Base-by-base conservation (phyloP, 2,797 vertebrate species). In the Manis crassicaudata region DNA sequence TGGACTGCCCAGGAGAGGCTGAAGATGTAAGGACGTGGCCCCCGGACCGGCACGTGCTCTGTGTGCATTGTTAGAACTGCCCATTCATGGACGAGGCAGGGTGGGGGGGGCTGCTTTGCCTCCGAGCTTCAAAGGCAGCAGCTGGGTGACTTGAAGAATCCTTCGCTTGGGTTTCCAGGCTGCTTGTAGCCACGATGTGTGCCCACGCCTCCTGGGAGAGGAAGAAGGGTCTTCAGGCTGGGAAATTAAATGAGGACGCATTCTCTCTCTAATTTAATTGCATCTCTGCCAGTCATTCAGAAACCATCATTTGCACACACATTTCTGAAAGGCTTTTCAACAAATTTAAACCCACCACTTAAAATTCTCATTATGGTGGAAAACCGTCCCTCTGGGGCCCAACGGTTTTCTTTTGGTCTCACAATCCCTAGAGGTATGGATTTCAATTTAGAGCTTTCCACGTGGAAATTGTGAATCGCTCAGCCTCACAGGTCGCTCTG, bases 371-470 rank as follows among this genome's bases (percentile, higher is more conserved):
- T 96, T 97, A 96, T 4, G 25, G 82, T 21, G 67, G 72, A 32
- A 94, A 97, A 96, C 46, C 82, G 94, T 87, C 75, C 95, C 96
- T 95, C 32, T 50, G 88, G 95, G 97, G 92, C 13, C 89, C 81
- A 52, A 46, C 29, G 1, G 68, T 75, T 91, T 89, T 88, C 80
- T 96, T 92, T 75, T 76, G 87, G 89, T 97, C 79, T 92, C 77
- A 1, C 1, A 3, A 35, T 88, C 92, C 96, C 97, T 92, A 4
- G n/a, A 96, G 96, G 96, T 73, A 88, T 1, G 1, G 73, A 80
- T 96, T 97, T 97, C 94, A 97, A 97, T 97, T 97, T 96, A 43
- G 70, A 93, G 79, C 56, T 92, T 68, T 81, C 77, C 88, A 46
- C 50, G 0, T 82, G 95, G 90, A 86, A 89, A 63, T n/a, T 0